Conservation (phyloP, 2,888 invertebrate genomes). For the Dasysyrphus albostriatus region DNA sequence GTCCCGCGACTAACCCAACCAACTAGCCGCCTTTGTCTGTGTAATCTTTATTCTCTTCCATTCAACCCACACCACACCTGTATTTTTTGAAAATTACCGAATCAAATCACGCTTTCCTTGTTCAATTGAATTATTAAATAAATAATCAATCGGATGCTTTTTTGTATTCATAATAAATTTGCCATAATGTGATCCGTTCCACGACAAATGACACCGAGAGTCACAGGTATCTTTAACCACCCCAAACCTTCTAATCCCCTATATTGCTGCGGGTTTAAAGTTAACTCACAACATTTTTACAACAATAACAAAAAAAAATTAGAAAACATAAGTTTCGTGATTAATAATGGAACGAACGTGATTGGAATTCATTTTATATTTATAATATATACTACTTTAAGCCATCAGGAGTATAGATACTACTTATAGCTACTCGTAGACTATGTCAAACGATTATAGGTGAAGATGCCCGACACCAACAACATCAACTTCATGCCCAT, state of each 20-base stretch:
- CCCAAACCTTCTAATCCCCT: conserved; percentile 35
- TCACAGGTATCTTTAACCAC: conserved; percentile 19
- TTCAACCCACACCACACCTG: conserved; percentile 32
- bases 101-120: conserved; percentile 54
- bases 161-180: conserved; percentile 43
- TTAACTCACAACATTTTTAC: conserved; percentile 22
- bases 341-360: conserved; percentile 72
- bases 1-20: neutral
- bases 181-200: conserved; percentile 51
- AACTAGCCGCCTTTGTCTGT: neutral
- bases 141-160: conserved; percentile 57
- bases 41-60: neutral
- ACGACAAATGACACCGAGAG: conserved; percentile 33
- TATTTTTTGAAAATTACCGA: conserved; percentile 18
- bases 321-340: conserved; percentile 67
- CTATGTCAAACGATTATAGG: conserved; percentile 63
- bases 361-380: conserved; percentile 56
- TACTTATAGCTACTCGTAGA: conserved; percentile 20
- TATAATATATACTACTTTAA: conserved; percentile 24
- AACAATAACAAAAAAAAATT: neutral
- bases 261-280: conserved; percentile 24
- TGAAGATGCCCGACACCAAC: conserved; percentile 63
- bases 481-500: neutral
- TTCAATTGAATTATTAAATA: conserved; percentile 62
- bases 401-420: conserved; percentile 5